A percentile compares a stretch with the other conserved stretches of the same genome.
These are phyloP conservation scores for Poecile montanus DNA, from an alignment of 2,797 vertebrate species.

Conservation along the genomic window DNA sequence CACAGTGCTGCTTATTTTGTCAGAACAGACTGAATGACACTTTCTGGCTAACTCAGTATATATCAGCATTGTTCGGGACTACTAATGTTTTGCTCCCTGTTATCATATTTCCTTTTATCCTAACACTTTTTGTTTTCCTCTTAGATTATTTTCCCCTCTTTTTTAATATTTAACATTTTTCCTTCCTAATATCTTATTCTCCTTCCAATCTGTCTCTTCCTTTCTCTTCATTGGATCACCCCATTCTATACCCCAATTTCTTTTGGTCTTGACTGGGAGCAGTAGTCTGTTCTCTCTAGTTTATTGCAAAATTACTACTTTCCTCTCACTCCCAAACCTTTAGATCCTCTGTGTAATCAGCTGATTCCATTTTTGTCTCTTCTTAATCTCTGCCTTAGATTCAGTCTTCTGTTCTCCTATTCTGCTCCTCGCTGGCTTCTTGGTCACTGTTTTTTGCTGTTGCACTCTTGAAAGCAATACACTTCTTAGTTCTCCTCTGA, in stretches of 20 bases:
- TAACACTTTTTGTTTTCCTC: neutral
- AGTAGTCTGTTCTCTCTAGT: neutral
- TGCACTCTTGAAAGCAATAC: neutral
- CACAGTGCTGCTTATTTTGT: slow-evolving; percentile 27
- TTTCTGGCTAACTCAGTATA: slow-evolving; percentile 29
- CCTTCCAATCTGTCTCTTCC: neutral
- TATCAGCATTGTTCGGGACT: neutral
- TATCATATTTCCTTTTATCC: neutral
- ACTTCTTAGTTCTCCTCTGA: neutral
- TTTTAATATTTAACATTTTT: neutral
- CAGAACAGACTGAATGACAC: slow-evolving; percentile 20
- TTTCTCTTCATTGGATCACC: neutral
- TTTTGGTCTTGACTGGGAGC: neutral
- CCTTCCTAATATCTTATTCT: neutral
- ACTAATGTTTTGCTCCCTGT: neutral
- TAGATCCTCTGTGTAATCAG: neutral
- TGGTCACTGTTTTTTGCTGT: neutral
- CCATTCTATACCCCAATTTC: neutral
- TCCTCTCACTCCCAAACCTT: neutral
- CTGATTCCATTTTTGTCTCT: neutral
- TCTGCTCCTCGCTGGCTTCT: neutral
- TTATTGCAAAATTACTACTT: neutral
- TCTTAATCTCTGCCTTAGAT: neutral
- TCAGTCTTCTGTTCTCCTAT: neutral
- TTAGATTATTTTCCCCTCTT: neutral